Conservation (phyloP, 2,113 vertebrate genomes). For the Brachypodius melanocephalos region DNA sequence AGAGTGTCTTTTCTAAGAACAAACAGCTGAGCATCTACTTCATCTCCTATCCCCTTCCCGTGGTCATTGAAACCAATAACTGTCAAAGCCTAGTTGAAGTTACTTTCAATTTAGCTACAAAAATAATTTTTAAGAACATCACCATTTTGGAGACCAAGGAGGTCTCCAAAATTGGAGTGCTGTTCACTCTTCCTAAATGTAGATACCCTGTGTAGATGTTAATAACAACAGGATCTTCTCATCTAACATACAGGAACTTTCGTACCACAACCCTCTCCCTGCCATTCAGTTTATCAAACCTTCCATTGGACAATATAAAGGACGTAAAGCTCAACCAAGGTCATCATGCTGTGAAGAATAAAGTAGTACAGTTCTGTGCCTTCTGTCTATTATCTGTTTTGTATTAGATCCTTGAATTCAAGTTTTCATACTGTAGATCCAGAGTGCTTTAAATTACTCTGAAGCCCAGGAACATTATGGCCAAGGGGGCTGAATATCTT, state of each 20-base stretch:
- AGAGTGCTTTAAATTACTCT: neutral
- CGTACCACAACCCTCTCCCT: neutral
- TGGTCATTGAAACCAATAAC: neutral
- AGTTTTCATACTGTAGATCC: neutral
- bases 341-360: rapidly evolving
- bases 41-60: neutral
- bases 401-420: neutral
- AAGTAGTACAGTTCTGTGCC: neutral
- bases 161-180: neutral
- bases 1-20: neutral
- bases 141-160: neutral
- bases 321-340: neutral
- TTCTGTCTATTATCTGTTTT: neutral
- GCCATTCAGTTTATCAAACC: neutral
- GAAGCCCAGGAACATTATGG: neutral
- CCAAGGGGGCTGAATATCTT: neutral
- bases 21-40: neutral
- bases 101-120: neutral
- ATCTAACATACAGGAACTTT: neutral
- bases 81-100: neutral
- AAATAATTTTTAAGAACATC: neutral
- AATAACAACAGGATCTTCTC: neutral
- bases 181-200: neutral
- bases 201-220: neutral
- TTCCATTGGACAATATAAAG: neutral